Conservation (phyloP, 2,113 vertebrate species). For the Danio rerio region GRCz12tu NC_133183.1:59660001-59660500, state of each 20-base stretch:
- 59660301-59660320: conserved; percentile 78
- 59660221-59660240: background rate
- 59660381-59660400: conserved; percentile 89
- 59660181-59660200: background rate
- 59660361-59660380: conserved; percentile 74
- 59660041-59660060: background rate
- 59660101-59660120: too few species aligned
- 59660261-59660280: conserved; percentile 17
- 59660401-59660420: conserved; percentile 99
- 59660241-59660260: conserved; percentile 26
- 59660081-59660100: background rate
- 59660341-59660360: conserved; percentile 70
- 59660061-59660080: background rate
- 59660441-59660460: conserved; percentile 92
- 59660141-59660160: background rate
- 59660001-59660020: too few species aligned
- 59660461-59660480: conserved; percentile 72
- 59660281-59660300: conserved; percentile 62
- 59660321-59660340: conserved; percentile 84
- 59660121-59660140: too few species aligned
- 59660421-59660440: conserved; percentile 94
- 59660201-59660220: background rate
- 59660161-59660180: background rate
- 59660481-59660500: conserved; percentile 51
- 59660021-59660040: too few species aligned